A percentile compares a stretch with the other conserved stretches of the same genome.
These are phyloP conservation scores for Stenolophus ochropezus DNA, from an alignment of 2,888 invertebrate genomes.

Conservation along the genomic window DNA sequence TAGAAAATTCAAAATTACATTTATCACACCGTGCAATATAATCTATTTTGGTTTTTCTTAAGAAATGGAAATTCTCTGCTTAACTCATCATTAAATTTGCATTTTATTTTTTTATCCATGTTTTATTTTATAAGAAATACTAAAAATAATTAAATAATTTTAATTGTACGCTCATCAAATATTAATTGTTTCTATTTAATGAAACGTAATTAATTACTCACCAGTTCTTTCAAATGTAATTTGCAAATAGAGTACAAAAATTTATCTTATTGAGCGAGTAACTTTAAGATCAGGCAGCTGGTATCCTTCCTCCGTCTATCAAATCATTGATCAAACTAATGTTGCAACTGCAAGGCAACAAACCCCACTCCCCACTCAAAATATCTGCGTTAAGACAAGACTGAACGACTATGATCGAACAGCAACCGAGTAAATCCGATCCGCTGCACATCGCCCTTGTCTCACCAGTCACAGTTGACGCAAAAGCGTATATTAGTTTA, in stretches of 20 bases:
- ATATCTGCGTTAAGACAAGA: conserved; percentile 13
- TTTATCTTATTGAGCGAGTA: conserved; percentile 50
- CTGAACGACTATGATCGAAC: conserved; percentile 23
- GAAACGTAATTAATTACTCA: no score
- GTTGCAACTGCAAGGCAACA: not conserved
- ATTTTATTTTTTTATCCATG: conserved; percentile 52
- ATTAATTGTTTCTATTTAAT: no score
- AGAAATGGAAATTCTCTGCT: conserved; percentile 57
- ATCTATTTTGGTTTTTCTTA: conserved; percentile 59
- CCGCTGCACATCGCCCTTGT: conserved; percentile 11
- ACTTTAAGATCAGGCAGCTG: conserved; percentile 38
- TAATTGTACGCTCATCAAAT: no score
- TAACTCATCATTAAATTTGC: conserved; percentile 59
- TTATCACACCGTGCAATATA: conserved; percentile 60
- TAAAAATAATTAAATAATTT: conserved; percentile 51
- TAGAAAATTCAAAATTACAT: conserved; percentile 50
- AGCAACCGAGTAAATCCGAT: conserved; percentile 34
- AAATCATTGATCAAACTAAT: conserved; percentile 4
- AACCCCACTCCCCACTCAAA: conserved; percentile 5
- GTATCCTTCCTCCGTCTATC: conserved; percentile 18
- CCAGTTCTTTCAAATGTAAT: conserved; percentile 20
- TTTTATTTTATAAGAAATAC: conserved; percentile 50
- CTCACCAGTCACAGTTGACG: no score
- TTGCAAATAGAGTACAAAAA: conserved; percentile 35
- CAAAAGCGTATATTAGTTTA: no score